Evolutionary conservation across 2,113 vertebrate species (phyloP), one percentile per base, ranked within the genome.

Genomic region (Sula dactylatra): DNA sequence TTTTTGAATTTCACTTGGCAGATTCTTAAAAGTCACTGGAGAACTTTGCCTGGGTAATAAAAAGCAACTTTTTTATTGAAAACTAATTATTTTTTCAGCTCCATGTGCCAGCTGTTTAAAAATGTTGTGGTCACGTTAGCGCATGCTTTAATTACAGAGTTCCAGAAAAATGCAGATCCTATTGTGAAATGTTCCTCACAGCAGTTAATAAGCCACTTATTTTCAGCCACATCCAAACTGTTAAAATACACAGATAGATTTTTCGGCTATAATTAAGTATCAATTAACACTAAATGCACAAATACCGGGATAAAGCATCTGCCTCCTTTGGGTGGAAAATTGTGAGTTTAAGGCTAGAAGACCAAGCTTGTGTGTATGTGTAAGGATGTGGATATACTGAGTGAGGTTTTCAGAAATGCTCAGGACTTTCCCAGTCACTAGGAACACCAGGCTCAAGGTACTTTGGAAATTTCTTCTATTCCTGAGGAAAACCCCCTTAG

Each of bases 1-100:
- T 98, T 98, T 98, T 95, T 95, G 96, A 98, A 98, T 98, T 98
- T 98, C 87, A 96, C 97, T 98, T 98, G 98, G 98, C 97, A 98
- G 89, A 95, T 97, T 93, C 97, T 98, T 98, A 98, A 97, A 98
- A 98, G 97, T 98, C 97, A 98, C 96, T 88, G 88, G 97, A 98
- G 98, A 98, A 98, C 97, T 98, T 98, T 96, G 98, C 94, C 94
- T 97, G 96, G 95, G 93, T 97, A 98, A 98, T 98, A 98, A 98
- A 98, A 98, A 88, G 82, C 91, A 98, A 96, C 95, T 98, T 98
- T 96, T 97, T 98, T 98, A 98, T 98, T 98, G 97, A 97, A 98
- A 98, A 97, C 93, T 98, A 98, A 97, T 98, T 98, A 97, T 97
- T 97, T 98, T 98, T 98, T 97, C 91, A 97, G 96, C 95, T 97